Base-by-base conservation (phyloP, 2,888 invertebrate species). In the Hemistola chrysoprasaria region DNA sequence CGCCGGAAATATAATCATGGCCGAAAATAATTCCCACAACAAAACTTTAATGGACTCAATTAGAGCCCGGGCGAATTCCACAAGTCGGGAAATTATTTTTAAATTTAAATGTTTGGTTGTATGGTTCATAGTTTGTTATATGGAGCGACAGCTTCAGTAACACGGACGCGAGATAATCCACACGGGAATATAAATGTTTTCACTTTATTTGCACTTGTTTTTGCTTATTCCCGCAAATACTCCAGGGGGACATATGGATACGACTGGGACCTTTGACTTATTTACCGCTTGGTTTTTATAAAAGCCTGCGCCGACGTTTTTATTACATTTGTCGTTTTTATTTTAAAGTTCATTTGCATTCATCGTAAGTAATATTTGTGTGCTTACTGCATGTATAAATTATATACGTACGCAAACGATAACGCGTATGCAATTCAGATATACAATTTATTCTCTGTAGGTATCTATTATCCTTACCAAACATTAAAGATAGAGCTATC, bases 141-240 rank as follows among this genome's bases (percentile, higher is more conserved):
- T 57, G 49, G 56, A 41, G 63, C 68, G 69, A 67, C 66, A 63
- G 65, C 64, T 68, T 63, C 16, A 16, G 56, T 71, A 76, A 69
- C 77, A 74, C 68, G 67, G 62, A 65, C 65, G 65, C 60, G 65
- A 68, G 65, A 77, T 79, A 79, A 83, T 77, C 77, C 80, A 81
- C 81, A 73, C 65, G 74, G 78, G 77, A 78, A 77, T 78, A 81
- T 82, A 78, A 78, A 76, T 76, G 75, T 83, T 83, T 79, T 76
- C 80, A 78, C 77, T 83, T 79, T 79, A 78, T 83, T 82, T 77
- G 73, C 75, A 71, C 73, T 78, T 76, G 71, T 81, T 84, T 81
- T 79, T 78, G 71, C 71, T 74, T 76, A 76, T 79, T 77, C 67
- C 69, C 65, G 62, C 71, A 70, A 77, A 77, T 71, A 65, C 66